Conservation (phyloP, 2,113 vertebrate genomes). For the Burhinus oedicnemus region DNA sequence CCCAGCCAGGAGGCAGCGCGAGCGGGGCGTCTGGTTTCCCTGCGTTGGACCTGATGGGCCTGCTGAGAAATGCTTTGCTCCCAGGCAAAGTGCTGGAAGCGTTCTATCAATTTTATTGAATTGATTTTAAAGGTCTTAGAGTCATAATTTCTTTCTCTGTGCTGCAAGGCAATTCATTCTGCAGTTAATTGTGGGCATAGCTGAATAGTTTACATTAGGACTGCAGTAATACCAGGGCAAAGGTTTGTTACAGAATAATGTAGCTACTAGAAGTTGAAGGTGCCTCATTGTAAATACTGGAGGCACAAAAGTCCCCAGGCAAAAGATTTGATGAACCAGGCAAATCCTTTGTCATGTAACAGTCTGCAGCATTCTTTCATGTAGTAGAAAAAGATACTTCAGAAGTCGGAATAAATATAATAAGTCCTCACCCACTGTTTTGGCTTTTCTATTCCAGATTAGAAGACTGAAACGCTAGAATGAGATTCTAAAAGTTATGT, state of each 20-base stretch:
- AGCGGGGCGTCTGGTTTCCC: not conserved
- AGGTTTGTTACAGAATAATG: constrained; percentile 48
- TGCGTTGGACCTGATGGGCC: not conserved
- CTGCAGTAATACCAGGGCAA: not conserved
- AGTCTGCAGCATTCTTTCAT: not conserved
- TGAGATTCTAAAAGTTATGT: not conserved
- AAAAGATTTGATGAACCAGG: constrained; percentile 34
- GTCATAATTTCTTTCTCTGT: constrained; percentile 20
- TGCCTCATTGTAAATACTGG: constrained; percentile 40
- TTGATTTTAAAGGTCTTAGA: constrained; percentile 28
- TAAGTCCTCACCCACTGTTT: not conserved
- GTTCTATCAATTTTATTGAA: constrained; percentile 5
- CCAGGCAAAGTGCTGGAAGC: constrained; percentile 38
- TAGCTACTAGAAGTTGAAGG: constrained; percentile 28
- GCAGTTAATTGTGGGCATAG: constrained; percentile 21
- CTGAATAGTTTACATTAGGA: constrained; percentile 50
- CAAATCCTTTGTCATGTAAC: constrained; percentile 29
- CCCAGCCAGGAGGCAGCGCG: not conserved
- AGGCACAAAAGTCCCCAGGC: not conserved
- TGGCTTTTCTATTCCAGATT: not conserved
- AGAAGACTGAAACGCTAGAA: not conserved
- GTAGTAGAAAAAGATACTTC: not conserved
- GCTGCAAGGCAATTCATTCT: constrained; percentile 43
- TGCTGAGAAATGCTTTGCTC: constrained; percentile 43
- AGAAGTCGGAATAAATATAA: not conserved